Evolutionary conservation across 2,797 vertebrate species (phyloP).

Genomic region (Lepilemur septentrionalis): DNA sequence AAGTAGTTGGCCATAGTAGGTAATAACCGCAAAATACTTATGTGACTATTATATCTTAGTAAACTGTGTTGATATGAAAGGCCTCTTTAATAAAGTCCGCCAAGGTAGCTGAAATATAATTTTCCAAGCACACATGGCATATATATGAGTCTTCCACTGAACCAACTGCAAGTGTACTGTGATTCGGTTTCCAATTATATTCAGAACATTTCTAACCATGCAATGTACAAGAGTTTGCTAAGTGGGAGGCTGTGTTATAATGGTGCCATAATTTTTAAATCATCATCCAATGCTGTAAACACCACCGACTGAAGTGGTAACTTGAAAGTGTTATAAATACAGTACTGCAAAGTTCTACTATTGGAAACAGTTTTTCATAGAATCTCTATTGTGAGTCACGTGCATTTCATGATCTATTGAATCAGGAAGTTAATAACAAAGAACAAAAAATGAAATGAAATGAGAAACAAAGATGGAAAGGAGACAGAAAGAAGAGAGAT

Average conservation of each 20-base stretch:
- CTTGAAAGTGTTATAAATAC: neutral
- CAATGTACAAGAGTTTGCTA: neutral
- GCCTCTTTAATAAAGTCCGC: neutral
- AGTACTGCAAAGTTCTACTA: neutral
- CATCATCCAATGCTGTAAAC: neutral
- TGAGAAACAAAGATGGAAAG: neutral
- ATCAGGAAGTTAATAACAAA: neutral
- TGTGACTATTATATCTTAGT: neutral
- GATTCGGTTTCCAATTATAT: neutral
- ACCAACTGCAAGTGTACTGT: neutral
- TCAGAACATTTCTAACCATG: neutral
- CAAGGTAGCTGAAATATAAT: neutral
- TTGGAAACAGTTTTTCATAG: neutral
- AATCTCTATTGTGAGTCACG: neutral
- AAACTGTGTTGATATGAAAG: neutral
- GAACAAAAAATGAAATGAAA: neutral
- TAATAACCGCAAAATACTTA: neutral
- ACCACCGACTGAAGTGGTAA: neutral
- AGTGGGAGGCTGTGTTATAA: neutral
- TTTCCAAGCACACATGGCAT: neutral
- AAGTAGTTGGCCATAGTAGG: neutral
- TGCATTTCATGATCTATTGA: neutral
- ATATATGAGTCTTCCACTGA: neutral
- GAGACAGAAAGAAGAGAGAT: too few relatives aligned
- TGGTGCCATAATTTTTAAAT: neutral